phyloP scores from a whole-genome alignment of 92 coral and sea anemone species.

The Blastomussa wellsi region DNA sequence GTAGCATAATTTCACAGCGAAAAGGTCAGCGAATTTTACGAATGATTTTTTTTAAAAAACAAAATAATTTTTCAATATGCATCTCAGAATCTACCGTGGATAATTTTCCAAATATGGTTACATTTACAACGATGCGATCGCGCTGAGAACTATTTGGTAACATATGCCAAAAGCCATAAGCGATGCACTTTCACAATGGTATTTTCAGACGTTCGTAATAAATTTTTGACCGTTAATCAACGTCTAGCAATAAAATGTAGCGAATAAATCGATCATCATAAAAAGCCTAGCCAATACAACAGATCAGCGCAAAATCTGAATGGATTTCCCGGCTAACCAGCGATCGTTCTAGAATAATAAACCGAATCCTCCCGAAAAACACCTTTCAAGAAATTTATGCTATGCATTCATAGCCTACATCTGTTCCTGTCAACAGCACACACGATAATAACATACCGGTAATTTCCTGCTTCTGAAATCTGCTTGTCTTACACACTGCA shows the following conservation, averaged over 20 bases:
- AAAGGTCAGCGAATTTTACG: conserved; percentile 29
- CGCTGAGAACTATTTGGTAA: neutral
- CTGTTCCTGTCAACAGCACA: conserved; percentile 16
- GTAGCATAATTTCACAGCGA: neutral
- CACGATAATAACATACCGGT: neutral
- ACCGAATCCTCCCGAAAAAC: neutral
- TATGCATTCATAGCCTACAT: neutral
- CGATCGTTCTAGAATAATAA: neutral
- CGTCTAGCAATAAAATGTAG: neutral
- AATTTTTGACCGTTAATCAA: neutral
- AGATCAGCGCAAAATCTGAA: neutral
- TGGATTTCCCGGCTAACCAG: neutral
- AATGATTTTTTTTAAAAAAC: neutral
- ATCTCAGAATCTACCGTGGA: neutral
- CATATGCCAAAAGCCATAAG: neutral
- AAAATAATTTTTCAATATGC: neutral
- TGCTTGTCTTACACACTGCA: neutral
- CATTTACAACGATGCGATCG: neutral
- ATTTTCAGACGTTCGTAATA: neutral
- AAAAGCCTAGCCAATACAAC: neutral
- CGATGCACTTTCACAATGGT: neutral
- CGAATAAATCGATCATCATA: neutral
- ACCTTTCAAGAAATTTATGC: neutral
- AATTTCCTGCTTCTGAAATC: neutral
- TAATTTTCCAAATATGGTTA: neutral